Evolutionary conservation across 2,113 vertebrate genomes (phyloP).

Genomic region (Microcebus tavaratra): DNA sequence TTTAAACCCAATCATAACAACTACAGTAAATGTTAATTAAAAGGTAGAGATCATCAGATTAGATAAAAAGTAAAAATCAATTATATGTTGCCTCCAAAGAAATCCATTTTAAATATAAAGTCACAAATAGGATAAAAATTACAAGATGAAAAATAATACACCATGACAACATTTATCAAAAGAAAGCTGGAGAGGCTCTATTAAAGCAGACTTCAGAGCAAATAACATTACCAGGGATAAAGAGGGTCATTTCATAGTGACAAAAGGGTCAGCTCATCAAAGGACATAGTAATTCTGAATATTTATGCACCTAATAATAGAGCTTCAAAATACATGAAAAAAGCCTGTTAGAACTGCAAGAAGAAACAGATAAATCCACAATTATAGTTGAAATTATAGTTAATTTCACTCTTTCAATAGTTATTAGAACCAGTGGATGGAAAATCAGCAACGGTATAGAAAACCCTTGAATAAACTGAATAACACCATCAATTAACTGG

Average conservation of each 20-base stretch:
- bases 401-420: neutral
- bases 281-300: neutral
- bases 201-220: conserved; percentile 17
- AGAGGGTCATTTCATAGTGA: conserved; percentile 5
- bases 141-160: neutral
- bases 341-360: neutral
- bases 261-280: neutral
- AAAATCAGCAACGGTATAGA: conserved; percentile 6
- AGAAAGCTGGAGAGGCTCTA: neutral
- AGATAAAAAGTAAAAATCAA: neutral
- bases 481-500: neutral
- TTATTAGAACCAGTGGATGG: neutral
- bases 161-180: neutral
- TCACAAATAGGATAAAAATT: neutral
- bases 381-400: neutral
- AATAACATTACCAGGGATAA: neutral
- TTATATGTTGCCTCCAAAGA: neutral
- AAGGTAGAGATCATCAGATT: neutral
- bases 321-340: neutral
- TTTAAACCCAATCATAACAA: neutral
- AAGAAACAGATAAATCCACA: neutral
- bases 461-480: neutral
- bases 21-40: conserved; percentile 1
- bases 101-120: conserved; percentile 6
- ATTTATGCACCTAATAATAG: neutral